phyloP scores from a whole-genome alignment of 2,797 vertebrate species.

The Oreonectes daqikongensis region DNA sequence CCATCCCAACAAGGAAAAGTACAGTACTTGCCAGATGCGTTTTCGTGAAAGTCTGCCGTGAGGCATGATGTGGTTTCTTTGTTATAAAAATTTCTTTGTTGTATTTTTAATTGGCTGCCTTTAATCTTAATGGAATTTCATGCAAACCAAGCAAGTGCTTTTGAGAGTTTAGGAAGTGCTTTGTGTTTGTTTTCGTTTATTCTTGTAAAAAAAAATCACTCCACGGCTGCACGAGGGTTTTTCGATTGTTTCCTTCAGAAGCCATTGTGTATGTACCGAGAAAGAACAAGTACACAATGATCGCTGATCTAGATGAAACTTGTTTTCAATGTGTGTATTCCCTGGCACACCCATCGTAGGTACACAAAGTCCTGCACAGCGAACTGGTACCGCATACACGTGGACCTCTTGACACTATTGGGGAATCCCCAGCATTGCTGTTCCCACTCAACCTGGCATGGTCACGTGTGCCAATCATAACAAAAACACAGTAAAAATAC shows the following conservation, averaged over 20 bases:
- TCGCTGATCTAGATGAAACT: neutral
- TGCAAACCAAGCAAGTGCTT: conserved; percentile 4
- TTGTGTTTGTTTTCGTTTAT: neutral
- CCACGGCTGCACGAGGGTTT: neutral
- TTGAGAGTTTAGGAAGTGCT: neutral
- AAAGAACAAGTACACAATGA: neutral
- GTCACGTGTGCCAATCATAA: conserved; percentile 7
- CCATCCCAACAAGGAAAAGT: conserved; percentile 28
- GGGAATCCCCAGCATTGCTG: conserved; percentile 55
- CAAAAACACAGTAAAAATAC: conserved; percentile 11
- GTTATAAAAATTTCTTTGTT: neutral
- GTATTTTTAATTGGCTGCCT: neutral
- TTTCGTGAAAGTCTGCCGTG: conserved; percentile 9
- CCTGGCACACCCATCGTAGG: conserved; percentile 12
- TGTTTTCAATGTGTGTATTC: conserved; percentile 2
- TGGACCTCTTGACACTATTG: conserved; percentile 46
- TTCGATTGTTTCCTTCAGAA: neutral
- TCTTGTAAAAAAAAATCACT: neutral
- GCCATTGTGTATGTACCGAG: neutral
- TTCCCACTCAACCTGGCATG: conserved; percentile 45
- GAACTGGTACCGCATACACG: conserved; percentile 23
- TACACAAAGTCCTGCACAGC: conserved; percentile 28
- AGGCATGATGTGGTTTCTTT: neutral
- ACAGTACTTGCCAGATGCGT: conserved; percentile 28
- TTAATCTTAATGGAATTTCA: conserved; percentile 14